phyloP scores from a whole-genome alignment of 2,888 invertebrate species.

The Meiosimyza platycephala region DNA sequence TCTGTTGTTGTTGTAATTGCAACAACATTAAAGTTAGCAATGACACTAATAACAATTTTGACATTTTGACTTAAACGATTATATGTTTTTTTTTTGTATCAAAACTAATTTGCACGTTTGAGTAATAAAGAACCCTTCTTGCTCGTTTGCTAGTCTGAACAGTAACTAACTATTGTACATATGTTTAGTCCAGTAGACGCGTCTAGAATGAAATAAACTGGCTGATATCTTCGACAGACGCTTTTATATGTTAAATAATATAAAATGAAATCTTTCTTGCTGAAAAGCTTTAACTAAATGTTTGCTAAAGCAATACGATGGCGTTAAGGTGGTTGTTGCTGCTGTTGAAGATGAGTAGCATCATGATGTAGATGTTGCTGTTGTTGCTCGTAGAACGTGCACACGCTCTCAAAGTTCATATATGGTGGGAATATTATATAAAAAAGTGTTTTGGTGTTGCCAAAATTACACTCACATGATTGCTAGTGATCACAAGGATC shows the following conservation, averaged over 20 bases:
- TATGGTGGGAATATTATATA: no score
- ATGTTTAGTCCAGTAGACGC: not conserved
- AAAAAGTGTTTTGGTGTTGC: no score
- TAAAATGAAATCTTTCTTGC: no score
- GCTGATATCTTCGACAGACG: slow-evolving; percentile 24
- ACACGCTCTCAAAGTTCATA: no score
- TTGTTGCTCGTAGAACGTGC: no score
- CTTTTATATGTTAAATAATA: slow-evolving; percentile 34
- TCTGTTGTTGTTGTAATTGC: slow-evolving; percentile 11
- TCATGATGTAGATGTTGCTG: not conserved
- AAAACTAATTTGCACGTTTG: not conserved
- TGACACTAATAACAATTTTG: slow-evolving; percentile 7
- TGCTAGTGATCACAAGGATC: no score
- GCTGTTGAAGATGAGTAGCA: not conserved
- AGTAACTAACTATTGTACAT: no score
- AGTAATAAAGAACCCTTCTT: not conserved
- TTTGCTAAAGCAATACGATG: not conserved
- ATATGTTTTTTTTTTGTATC: no score
- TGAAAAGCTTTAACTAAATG: not conserved
- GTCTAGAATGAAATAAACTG: slow-evolving; percentile 38
- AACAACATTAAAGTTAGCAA: slow-evolving; percentile 23
- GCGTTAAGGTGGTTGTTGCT: not conserved
- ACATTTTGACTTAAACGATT: not conserved
- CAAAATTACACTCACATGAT: no score
- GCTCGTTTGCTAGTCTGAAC: not conserved